Evolutionary conservation across 2,797 vertebrate genomes (phyloP).

Genomic region (Ctenosaura bakeri): DNA sequence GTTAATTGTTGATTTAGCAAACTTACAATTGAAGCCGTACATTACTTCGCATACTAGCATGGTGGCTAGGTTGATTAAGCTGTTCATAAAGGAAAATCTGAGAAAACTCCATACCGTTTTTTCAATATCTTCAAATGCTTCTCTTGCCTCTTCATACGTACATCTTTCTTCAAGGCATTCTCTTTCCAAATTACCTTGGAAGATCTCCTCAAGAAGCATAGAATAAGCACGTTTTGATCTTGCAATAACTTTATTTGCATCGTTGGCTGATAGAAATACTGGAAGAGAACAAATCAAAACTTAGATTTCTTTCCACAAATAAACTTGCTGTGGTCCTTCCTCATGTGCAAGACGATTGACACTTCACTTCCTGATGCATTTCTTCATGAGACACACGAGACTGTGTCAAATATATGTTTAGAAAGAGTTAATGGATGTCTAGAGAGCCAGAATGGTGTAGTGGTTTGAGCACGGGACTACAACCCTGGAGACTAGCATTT

Average conservation of each 20-base stretch:
- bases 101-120: conserved; percentile 79
- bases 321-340: background rate
- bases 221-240: conserved; percentile 83
- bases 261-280: conserved; percentile 82
- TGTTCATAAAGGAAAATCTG: background rate
- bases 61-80: background rate
- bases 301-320: background rate
- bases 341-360: background rate
- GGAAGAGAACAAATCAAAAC: rapidly evolving
- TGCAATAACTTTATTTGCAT: conserved; percentile 79
- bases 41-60: background rate
- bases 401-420: background rate
- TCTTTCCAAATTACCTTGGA: conserved; percentile 88
- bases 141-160: conserved; percentile 88
- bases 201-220: conserved; percentile 87
- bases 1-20: background rate
- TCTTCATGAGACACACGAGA: background rate
- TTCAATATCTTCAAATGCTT: conserved; percentile 84
- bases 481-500: no score
- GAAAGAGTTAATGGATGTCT: background rate
- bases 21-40: background rate
- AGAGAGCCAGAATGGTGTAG: no score
- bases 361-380: background rate
- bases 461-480: no score
- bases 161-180: conserved; percentile 91